Conservation (phyloP, 2,888 invertebrate species). For the Agrilus cyanescens region DNA sequence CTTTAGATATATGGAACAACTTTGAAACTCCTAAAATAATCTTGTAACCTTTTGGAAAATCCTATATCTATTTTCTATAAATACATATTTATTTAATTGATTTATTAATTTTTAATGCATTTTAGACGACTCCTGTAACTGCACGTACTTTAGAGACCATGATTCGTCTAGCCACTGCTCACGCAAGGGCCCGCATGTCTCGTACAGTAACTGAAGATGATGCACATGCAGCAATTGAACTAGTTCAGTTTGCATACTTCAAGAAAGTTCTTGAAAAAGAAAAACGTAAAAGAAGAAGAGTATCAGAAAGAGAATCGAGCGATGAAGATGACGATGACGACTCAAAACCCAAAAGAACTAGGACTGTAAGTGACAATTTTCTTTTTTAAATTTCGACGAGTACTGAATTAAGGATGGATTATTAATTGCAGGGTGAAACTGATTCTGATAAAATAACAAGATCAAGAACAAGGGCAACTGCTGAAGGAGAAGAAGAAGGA, state of each 20-base stretch:
- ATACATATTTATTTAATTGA: background rate
- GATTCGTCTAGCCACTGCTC: conserved; percentile 93
- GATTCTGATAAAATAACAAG: background rate
- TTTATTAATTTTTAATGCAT: conserved; percentile 5
- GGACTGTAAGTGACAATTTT: conserved; percentile 32
- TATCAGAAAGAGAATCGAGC: conserved; percentile 40
- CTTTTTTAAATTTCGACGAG: background rate
- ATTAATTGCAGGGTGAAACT: background rate
- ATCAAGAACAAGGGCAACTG: background rate
- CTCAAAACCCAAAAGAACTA: conserved; percentile 34
- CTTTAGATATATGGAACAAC: too few relatives aligned
- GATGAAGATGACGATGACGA: conserved; percentile 29
- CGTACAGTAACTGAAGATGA: conserved; percentile 74
- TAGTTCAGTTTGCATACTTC: conserved; percentile 92
- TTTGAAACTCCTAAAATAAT: too few relatives aligned
- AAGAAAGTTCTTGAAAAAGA: conserved; percentile 82
- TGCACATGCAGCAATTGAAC: conserved; percentile 82
- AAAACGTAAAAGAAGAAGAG: conserved; percentile 51
- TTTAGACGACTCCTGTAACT: conserved; percentile 92
- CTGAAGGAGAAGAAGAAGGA: background rate
- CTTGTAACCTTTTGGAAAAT: background rate
- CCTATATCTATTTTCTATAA: background rate
- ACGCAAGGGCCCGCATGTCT: conserved; percentile 89
- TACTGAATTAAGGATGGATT: background rate
- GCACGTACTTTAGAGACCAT: conserved; percentile 93